Conservation (phyloP, 2,113 vertebrate species). For the Eudyptes chrysolophus region DNA sequence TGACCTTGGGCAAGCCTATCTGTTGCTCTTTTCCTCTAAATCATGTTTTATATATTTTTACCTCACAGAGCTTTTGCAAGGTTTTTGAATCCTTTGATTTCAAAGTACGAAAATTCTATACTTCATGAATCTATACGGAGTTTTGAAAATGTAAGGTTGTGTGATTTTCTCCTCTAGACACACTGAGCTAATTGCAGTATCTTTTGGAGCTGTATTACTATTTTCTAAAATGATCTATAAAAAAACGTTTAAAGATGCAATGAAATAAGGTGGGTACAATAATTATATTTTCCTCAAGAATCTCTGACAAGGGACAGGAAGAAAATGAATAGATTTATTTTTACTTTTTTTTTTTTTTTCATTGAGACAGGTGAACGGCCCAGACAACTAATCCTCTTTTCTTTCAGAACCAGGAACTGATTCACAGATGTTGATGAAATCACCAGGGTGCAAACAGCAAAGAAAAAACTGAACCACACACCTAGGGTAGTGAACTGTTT, state of each 20-base stretch:
- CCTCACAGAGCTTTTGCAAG: neutral
- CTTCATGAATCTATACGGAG: neutral
- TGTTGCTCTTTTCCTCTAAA: constrained; percentile 56
- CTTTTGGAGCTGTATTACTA: neutral
- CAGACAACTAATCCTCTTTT: neutral
- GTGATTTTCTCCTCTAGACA: neutral
- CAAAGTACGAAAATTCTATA: neutral
- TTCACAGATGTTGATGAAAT: neutral
- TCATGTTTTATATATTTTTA: neutral
- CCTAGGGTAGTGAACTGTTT: neutral
- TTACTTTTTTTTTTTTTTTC: neutral
- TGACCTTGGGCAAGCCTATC: constrained; percentile 41
- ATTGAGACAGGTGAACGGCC: neutral
- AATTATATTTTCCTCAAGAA: neutral
- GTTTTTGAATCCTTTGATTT: neutral
- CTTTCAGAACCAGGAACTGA: neutral
- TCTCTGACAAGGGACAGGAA: neutral
- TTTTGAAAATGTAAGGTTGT: neutral
- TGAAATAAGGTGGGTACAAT: neutral
- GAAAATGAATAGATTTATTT: neutral
- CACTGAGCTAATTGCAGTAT: neutral
- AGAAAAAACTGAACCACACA: neutral
- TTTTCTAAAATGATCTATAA: neutral
- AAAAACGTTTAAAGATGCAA: neutral
- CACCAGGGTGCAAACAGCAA: neutral